phyloP scores from a whole-genome alignment of 1,140 invertebrate genomes.

The Uloborus diversus region DNA sequence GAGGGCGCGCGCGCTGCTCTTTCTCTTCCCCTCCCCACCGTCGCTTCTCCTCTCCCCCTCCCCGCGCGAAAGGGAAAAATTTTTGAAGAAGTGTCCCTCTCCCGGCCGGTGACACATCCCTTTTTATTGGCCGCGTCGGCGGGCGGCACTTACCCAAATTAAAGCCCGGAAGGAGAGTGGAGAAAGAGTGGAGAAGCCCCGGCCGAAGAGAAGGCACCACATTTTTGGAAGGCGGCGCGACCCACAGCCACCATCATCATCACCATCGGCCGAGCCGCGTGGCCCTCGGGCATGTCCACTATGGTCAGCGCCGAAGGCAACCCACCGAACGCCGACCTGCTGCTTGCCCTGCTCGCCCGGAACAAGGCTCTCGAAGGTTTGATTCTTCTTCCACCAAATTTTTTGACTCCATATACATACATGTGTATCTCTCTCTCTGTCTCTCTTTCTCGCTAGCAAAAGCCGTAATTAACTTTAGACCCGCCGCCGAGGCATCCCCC shows the following conservation, averaged over 20 bases:
- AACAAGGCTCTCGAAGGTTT: constrained; percentile 89
- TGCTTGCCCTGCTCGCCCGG: constrained; percentile 81
- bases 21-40: not conserved
- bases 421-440: not conserved
- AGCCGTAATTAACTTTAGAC: constrained; percentile 50
- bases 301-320: constrained; percentile 55
- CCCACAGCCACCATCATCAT: constrained; percentile 31
- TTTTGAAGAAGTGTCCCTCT: constrained; percentile 54
- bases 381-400: constrained; percentile 47
- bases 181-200: not conserved
- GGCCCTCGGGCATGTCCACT: constrained; percentile 31
- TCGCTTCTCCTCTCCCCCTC: not conserved
- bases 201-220: too few species aligned
- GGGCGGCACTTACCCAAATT: constrained; percentile 40
- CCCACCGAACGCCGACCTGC: constrained; percentile 79
- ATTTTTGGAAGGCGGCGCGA: not conserved
- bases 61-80: constrained; percentile 12
- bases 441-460: not conserved
- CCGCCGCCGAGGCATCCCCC: not conserved
- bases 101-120: constrained; percentile 47
- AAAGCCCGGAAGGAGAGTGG: constrained; percentile 5
- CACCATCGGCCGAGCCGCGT: constrained; percentile 22
- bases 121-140: constrained; percentile 39
- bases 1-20: constrained; percentile 26
- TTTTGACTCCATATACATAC: not conserved